Evolutionary conservation across 1,140 invertebrate species (phyloP).

Genomic region (Adelges cooleyi): DNA sequence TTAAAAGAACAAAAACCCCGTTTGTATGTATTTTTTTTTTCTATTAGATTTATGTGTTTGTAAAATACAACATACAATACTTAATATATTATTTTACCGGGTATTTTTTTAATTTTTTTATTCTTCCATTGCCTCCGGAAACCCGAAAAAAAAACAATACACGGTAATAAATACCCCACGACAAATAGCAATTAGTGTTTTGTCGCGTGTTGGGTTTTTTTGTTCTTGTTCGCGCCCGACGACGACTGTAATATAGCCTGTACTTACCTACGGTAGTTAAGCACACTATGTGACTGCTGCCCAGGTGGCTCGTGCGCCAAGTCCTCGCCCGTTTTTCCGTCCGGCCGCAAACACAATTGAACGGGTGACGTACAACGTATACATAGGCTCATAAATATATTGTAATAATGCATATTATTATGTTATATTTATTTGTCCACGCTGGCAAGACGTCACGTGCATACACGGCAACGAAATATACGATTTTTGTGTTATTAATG

Average conservation of each 20-base stretch:
- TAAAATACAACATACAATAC: too few species aligned
- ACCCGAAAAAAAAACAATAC: constrained; percentile 18
- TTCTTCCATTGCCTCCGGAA: not conserved
- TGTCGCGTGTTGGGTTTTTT: constrained; percentile 17
- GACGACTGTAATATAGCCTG: not conserved
- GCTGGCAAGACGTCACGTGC: not conserved
- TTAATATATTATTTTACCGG: not conserved
- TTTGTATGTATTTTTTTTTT: not conserved
- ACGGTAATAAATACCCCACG: constrained; percentile 14
- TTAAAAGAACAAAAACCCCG: not conserved
- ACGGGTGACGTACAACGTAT: not conserved
- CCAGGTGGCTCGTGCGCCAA: constrained; percentile 1
- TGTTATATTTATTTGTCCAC: not conserved
- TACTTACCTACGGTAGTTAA: too few species aligned
- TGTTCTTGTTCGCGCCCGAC: constrained; percentile 16
- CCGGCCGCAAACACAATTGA: not conserved
- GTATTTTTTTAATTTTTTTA: not conserved
- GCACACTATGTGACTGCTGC: not conserved
- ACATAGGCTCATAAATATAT: too few species aligned
- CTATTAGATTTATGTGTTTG: constrained; percentile 20
- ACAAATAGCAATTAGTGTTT: constrained; percentile 13
- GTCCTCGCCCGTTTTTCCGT: not conserved
- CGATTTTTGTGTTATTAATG: too few species aligned
- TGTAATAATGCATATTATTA: too few species aligned
- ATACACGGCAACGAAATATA: too few species aligned